Evolutionary conservation across 2,797 vertebrate species (phyloP), one percentile per base, ranked within the genome.

Genomic region (Phrynocephalus vlangalii): DNA sequence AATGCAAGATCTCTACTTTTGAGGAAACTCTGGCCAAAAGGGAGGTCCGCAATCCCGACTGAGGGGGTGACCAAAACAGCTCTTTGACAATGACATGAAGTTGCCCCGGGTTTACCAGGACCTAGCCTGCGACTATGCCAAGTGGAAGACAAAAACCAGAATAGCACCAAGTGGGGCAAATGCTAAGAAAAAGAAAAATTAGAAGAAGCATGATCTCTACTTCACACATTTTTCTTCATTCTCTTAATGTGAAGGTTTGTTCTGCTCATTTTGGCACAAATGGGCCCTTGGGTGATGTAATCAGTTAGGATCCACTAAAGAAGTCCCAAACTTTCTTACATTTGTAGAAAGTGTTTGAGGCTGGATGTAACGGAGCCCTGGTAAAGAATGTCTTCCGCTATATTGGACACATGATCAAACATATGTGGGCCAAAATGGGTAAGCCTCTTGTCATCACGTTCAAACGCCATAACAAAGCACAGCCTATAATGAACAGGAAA

Each of bases 241-340:
- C 22, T 18, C 33, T 67, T 73, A 85, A 85, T 48, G 56, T 33
- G 9, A 81, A 73, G 30, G n/a, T 7, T 48, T n/a, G 73, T 24
- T 24, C 22, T 75, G 82, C n/a, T 84, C 22, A 18, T 79, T 86
- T 73, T 67, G 38, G 44, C n/a, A 67, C 9, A 52, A 88, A 84
- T 52, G 38, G 80, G 70, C 22, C 52, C 66, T 33, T 76, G n/a
- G 52, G 30, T n/a, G 71, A 50, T 75, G 15, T 88, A 80, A 77
- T 77, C 75, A 52, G 5, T 20, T 11, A 85, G 72, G 63, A 76
- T 28, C 18, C n/a, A 66, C 50, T 82, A 76, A 5, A 76, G 20
- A 75, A 68, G 5, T 82, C 33, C 22, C 20, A 73, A 76, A 20
- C 38, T 52, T 81, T 76, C n/a, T 9, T 87, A 16, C 48, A 70